Conservation (phyloP, 2,888 invertebrate genomes). For the Dimorphilus gyrociliatus region DNA sequence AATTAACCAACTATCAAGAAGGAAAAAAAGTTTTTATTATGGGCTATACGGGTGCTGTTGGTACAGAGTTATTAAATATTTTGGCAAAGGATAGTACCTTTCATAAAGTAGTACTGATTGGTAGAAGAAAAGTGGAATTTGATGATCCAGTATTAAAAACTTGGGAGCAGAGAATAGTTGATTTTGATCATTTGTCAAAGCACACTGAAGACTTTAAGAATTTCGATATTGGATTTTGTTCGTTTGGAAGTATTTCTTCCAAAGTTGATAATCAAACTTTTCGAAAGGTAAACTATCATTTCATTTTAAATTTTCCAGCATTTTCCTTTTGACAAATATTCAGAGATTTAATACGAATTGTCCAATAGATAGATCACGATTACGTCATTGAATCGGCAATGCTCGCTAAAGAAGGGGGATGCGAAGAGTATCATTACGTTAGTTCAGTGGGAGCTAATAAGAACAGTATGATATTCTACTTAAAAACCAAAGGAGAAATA, state of each 20-base stretch:
- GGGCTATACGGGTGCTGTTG: conserved; percentile 42
- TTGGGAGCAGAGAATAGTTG: conserved; percentile 38
- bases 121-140: conserved; percentile 33
- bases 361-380: conserved; percentile 40
- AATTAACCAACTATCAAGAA: too few relatives aligned
- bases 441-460: conserved; percentile 40
- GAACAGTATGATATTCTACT: conserved; percentile 38
- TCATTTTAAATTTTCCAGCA: too few relatives aligned
- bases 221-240: conserved; percentile 40
- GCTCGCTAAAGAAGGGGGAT: conserved; percentile 37
- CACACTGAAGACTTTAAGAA: conserved; percentile 34
- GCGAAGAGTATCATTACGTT: conserved; percentile 39
- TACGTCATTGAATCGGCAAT: conserved; percentile 40
- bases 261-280: too few relatives aligned
- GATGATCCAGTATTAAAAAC: conserved; percentile 11
- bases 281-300: too few relatives aligned
- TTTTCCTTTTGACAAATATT: too few relatives aligned
- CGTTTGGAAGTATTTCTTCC: conserved; percentile 41
- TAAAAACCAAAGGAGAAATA: conserved; percentile 40
- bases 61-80: conserved; percentile 38
- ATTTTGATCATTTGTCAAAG: conserved; percentile 41
- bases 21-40: conserved; percentile 38
- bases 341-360: too few relatives aligned
- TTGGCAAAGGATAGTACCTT: conserved; percentile 33
- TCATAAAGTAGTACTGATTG: conserved; percentile 36